A percentile compares a stretch with the other conserved stretches of the same genome.
These are phyloP conservation scores for Rhogogaster chlorosoma DNA, from an alignment of 2,888 invertebrate species.

Conservation along the genomic window DNA sequence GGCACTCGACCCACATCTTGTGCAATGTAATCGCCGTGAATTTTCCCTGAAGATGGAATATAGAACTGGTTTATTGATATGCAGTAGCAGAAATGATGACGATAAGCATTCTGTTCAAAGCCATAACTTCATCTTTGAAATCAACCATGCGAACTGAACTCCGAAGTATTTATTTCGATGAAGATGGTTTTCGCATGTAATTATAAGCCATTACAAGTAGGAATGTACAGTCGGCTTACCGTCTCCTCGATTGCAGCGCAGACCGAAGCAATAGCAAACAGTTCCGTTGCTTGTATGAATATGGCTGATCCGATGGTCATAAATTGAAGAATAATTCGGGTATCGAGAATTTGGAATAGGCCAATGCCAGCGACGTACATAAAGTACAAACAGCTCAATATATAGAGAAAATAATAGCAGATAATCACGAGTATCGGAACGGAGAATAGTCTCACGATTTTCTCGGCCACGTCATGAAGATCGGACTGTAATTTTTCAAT, in stretches of 20 bases:
- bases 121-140: too few relatives aligned
- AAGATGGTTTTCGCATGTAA: too few relatives aligned
- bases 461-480: not conserved
- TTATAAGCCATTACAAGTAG: too few relatives aligned
- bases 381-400: not conserved
- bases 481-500: not conserved
- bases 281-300: not conserved
- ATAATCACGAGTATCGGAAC: not conserved
- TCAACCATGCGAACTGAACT: not conserved
- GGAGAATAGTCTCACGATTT: not conserved
- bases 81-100: too few relatives aligned
- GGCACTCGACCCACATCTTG: not conserved
- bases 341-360: not conserved
- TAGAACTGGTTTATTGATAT: not conserved
- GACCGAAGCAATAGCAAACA: not conserved
- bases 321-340: not conserved
- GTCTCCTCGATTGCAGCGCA: not conserved
- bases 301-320: not conserved
- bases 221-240: too few relatives aligned
- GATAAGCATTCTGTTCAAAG: too few relatives aligned
- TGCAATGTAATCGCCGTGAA: constrained; percentile 10
- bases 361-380: too few relatives aligned
- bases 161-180: too few relatives aligned
- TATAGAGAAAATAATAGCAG: not conserved
- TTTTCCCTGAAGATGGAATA: constrained; percentile 7